Conservation (phyloP, 2,113 vertebrate species). For the Probosciger aterrimus region DNA sequence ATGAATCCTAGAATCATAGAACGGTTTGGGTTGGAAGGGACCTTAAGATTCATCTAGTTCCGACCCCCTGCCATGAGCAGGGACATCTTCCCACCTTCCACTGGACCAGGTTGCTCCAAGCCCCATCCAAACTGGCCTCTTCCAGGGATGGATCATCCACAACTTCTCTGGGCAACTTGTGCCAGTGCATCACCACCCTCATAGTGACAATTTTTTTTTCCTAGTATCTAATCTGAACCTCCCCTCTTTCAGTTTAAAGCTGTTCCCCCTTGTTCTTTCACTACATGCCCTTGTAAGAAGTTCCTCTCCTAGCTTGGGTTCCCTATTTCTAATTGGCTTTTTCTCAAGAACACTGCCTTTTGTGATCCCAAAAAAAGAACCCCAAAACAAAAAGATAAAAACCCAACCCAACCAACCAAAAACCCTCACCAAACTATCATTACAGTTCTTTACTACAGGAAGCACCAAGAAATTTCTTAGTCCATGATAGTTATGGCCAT, state of each 20-base stretch:
- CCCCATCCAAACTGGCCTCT: neutral
- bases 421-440: neutral
- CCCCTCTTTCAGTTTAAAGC: neutral
- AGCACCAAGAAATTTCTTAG: neutral
- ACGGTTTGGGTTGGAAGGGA: neutral
- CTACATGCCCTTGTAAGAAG: neutral
- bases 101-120: neutral
- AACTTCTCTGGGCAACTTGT: neutral
- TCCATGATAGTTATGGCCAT: neutral
- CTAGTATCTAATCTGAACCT: neutral
- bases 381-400: neutral
- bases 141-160: neutral
- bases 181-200: neutral
- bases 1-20: neutral
- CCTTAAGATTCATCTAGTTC: neutral
- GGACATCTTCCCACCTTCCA: neutral
- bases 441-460: neutral
- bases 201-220: neutral
- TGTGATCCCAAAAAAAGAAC: neutral
- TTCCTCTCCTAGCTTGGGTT: neutral
- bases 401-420: neutral
- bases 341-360: neutral
- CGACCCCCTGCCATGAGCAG: neutral
- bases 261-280: neutral
- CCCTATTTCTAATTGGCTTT: neutral